Percentiles rank a stretch among this genome's conserved stretches.
Conservation (phyloP, 2,888 invertebrate genomes). For the Drosophila mercatorum region DNA sequence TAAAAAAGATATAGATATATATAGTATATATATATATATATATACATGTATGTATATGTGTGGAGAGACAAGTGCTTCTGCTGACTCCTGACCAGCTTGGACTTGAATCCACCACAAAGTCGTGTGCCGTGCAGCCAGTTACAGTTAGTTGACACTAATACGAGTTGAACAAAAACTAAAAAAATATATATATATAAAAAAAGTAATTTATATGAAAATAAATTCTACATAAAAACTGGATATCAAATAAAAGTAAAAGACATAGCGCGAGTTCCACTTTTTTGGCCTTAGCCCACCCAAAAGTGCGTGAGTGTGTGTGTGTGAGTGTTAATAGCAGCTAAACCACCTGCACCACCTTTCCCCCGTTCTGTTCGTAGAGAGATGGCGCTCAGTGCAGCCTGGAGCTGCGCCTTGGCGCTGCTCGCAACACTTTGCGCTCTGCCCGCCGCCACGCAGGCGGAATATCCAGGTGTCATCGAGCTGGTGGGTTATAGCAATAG, state of each 20-base stretch:
- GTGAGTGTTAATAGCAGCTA: constrained; percentile 24
- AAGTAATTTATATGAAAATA: constrained; percentile 18
- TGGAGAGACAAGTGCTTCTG: constrained; percentile 21
- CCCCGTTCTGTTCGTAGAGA: constrained; percentile 14
- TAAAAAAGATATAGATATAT: constrained; percentile 18
- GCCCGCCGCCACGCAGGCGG: constrained; percentile 47
- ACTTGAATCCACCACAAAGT: constrained; percentile 22
- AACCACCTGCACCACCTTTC: constrained; percentile 4
- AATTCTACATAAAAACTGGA: constrained; percentile 23
- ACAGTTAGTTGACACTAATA: constrained; percentile 82
- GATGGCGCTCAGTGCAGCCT: constrained; percentile 68
- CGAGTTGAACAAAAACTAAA: constrained; percentile 46
- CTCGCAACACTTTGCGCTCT: constrained; percentile 38
- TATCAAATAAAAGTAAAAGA: constrained; percentile 21
- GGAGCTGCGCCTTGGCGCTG: constrained; percentile 56
- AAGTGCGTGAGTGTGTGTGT: constrained; percentile 27
- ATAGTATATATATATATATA: neutral
- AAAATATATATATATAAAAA: constrained; percentile 26
- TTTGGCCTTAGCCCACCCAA: constrained; percentile 10
- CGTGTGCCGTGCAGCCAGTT: constrained; percentile 54
- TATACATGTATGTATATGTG: neutral
- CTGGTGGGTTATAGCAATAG: constrained; percentile 83
- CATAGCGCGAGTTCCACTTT: constrained; percentile 32
- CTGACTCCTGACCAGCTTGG: constrained; percentile 36
- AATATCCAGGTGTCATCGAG: constrained; percentile 84